phyloP scores from a whole-genome alignment of 2,113 vertebrate genomes.

The Nesoenas mayeri region DNA sequence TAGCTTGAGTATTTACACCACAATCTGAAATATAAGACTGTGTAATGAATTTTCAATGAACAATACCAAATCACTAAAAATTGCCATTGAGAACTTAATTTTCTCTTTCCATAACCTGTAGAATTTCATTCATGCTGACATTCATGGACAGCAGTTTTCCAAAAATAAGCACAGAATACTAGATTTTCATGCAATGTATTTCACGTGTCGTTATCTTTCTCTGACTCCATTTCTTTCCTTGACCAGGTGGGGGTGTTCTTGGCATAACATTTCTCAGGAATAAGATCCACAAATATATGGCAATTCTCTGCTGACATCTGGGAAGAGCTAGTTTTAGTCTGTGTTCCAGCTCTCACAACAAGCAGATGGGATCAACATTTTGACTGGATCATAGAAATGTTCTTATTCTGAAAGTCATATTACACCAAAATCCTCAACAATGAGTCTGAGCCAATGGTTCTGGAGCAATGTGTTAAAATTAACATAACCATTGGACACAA shows the following conservation, averaged over 20 bases:
- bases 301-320: constrained; percentile 34
- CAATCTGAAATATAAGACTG: neutral
- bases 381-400: neutral
- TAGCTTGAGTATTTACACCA: neutral
- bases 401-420: neutral
- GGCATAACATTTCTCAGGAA: constrained; percentile 46
- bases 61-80: neutral
- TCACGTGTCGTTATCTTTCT: neutral
- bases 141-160: neutral
- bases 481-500: neutral
- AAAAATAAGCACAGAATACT: neutral
- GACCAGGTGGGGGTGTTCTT: constrained; percentile 65
- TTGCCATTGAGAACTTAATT: neutral
- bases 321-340: constrained; percentile 7
- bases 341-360: neutral
- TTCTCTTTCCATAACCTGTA: neutral
- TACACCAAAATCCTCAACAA: neutral
- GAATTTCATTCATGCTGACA: neutral
- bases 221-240: constrained; percentile 42
- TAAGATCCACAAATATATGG: neutral
- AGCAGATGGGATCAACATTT: constrained; percentile 12
- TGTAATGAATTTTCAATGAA: neutral
- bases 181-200: neutral
- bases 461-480: neutral
- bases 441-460: neutral